Conservation (phyloP, 2,888 invertebrate genomes). For the Callyntrura guangdongensis region DNA sequence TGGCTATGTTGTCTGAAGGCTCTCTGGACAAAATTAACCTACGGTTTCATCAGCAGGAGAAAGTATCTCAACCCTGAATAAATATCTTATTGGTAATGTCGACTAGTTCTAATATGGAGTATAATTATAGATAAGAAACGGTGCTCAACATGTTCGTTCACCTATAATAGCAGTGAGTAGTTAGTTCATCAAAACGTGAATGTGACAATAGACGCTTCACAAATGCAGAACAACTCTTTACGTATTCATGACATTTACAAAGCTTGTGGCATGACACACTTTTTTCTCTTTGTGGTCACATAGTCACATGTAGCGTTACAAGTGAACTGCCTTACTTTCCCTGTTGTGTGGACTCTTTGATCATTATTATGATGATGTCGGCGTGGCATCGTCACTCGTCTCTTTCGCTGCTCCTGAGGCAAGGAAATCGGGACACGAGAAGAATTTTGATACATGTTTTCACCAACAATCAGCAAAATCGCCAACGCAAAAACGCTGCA, state of each 20-base stretch:
- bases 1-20: no score
- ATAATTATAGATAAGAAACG: no score
- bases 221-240: no score
- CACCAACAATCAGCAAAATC: slow-evolving; percentile 14
- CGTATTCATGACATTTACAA: no score
- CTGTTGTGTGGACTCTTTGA: slow-evolving; percentile 39
- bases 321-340: background rate
- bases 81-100: no score
- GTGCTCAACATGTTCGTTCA: no score
- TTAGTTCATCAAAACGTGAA: background rate
- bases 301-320: background rate
- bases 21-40: no score
- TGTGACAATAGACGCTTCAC: background rate
- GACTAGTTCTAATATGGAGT: no score
- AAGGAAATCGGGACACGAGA: slow-evolving; percentile 32
- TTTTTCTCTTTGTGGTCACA: background rate
- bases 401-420: background rate
- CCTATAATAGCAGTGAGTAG: no score
- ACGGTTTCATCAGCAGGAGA: no score
- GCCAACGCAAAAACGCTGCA: background rate
- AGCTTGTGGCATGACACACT: slow-evolving; percentile 39
- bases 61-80: no score
- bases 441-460: slow-evolving; percentile 43
- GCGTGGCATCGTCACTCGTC: background rate
- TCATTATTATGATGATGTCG: slow-evolving; percentile 42